Conservation (phyloP, 53 echinoderm and acorn worm genomes). For the Patiria pectinifera region DNA sequence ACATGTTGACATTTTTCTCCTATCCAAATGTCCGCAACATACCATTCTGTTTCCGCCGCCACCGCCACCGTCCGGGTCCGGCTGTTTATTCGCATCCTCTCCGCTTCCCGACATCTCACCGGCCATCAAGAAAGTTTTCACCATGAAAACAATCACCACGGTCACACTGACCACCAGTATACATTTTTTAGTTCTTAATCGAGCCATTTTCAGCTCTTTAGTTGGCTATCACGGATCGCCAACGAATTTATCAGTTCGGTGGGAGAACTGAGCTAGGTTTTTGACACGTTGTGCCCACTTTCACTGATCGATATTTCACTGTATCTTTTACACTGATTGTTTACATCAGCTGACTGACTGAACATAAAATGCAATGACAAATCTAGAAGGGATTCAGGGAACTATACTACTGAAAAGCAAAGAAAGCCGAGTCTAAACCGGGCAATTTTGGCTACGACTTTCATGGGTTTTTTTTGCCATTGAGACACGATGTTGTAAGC, state of each 20-base stretch:
- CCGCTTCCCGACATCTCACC: slow-evolving; percentile 70
- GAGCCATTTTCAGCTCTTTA: slow-evolving; percentile 38
- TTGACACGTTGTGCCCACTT: slow-evolving; percentile 33
- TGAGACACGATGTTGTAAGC: background rate
- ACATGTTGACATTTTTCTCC: no score
- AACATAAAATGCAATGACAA: background rate
- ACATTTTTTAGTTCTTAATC: slow-evolving; percentile 70
- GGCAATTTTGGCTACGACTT: background rate
- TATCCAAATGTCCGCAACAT: background rate
- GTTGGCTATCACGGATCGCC: background rate
- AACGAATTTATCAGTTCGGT: background rate
- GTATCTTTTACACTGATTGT: background rate
- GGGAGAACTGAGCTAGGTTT: background rate
- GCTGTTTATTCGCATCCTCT: background rate
- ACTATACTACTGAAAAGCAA: background rate
- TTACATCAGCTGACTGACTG: background rate
- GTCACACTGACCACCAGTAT: slow-evolving; percentile 64
- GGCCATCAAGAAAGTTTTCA: slow-evolving; percentile 71
- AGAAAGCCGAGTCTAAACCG: background rate
- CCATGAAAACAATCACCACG: slow-evolving; percentile 74
- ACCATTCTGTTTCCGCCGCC: slow-evolving; percentile 42
- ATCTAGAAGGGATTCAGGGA: background rate
- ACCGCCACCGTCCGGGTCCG: slow-evolving; percentile 51
- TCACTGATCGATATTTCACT: background rate
- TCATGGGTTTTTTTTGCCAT: background rate